A percentile compares a stretch with the other conserved stretches of the same genome.
These are phyloP conservation scores for Berghia stephanieae DNA, from an alignment of 1,140 invertebrate genomes.

Conservation along the genomic window DNA sequence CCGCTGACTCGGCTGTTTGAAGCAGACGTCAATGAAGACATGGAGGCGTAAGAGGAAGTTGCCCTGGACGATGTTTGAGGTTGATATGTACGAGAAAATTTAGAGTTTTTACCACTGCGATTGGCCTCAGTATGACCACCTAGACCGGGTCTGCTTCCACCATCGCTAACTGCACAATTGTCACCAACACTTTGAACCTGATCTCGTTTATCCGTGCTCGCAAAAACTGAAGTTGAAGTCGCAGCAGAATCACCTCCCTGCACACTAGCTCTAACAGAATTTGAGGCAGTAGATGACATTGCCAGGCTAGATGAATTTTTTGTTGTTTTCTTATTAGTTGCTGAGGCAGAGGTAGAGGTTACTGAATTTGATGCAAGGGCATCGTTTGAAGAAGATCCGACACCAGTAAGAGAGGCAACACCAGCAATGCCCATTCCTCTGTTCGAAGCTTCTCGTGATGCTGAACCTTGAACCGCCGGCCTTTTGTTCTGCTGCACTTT, in stretches of 20 bases:
- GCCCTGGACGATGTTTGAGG: conserved; percentile 5
- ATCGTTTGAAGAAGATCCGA: too few relatives aligned
- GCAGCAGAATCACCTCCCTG: conserved; percentile 31
- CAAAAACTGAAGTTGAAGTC: background rate
- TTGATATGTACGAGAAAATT: background rate
- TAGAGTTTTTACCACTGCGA: background rate
- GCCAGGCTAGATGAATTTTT: too few relatives aligned
- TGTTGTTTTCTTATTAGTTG: too few relatives aligned
- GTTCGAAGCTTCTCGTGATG: too few relatives aligned
- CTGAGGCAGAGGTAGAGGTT: too few relatives aligned
- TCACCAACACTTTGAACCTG: conserved; percentile 13
- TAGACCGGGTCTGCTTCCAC: background rate
- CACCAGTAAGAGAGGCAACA: too few relatives aligned
- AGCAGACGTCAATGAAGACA: conserved; percentile 6
- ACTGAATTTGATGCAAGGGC: too few relatives aligned
- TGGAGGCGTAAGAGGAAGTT: conserved; percentile 18
- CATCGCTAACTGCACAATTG: background rate
- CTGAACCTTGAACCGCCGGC: too few relatives aligned
- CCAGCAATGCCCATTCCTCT: too few relatives aligned
- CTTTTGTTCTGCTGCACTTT: background rate
- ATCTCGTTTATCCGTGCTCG: background rate
- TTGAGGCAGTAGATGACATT: too few relatives aligned
- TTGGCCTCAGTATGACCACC: background rate
- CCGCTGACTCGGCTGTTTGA: conserved; percentile 37
- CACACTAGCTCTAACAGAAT: too few relatives aligned